Base-by-base conservation (phyloP, 2,797 vertebrate species). In the Mallotus villosus region DNA sequence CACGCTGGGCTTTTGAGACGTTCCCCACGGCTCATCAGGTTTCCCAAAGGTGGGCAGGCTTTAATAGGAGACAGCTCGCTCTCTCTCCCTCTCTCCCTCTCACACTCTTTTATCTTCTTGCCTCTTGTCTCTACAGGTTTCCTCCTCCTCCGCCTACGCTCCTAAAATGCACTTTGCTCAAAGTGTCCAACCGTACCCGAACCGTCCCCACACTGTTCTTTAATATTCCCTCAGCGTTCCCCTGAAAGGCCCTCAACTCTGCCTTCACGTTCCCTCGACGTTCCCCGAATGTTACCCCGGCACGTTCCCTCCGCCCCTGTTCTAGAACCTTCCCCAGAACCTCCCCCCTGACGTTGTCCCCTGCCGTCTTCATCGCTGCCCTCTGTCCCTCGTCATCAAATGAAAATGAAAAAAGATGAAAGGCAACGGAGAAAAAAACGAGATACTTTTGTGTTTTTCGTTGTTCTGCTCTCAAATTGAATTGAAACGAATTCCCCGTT, bases 351-450 rank as follows among this genome's bases (percentile, higher is more conserved):
- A 57, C 67, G 53, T 64, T 21, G 78, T 77, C 57, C 71, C 67
- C 46, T 51, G 29, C 71, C 57, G 81, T 78, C 65, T 79, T 68
- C 60, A 86, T 79, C 67, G 73, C 74, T 80, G 76, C 16, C 37
- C 71, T 84, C 86, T 85, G 80, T 63, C 86, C 87, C 87, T 79
- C 86, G 88, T 79, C 74, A 86, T 88, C n/a, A n/a, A n/a, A n/a
- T n/a, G n/a, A n/a, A n/a, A n/a, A n/a, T n/a, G n/a, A n/a, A n/a
- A n/a, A n/a, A n/a, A n/a, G n/a, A 77, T 80, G 72, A 86, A 81
- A 72, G 55, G 1, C 21, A 14, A 58, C 46, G 3, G 46, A 2
- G 16, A 49, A 16, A 49, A 17, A 46, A 14, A 64, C 17, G 21
- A 22, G 9, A 41, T 64, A 21, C 32, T 9, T 2, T 4, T 37